These are phyloP conservation scores for Chaetogeoica ovagalla DNA, from an alignment of 2,888 invertebrate genomes.

Conservation along the genomic window DNA sequence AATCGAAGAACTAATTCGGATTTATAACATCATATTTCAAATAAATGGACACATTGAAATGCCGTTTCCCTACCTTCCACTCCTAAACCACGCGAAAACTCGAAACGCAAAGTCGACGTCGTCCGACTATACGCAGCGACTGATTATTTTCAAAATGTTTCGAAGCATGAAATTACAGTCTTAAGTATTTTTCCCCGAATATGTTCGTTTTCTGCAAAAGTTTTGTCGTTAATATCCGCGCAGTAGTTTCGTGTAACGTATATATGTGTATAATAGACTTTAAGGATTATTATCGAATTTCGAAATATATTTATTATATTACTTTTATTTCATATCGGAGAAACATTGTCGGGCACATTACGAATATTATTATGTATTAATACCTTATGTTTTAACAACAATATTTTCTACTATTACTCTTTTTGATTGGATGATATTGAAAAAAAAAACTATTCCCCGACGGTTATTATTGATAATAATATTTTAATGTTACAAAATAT, in stretches of 20 bases:
- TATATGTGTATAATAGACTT: background rate
- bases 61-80: background rate
- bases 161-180: conserved; percentile 43
- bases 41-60: conserved; percentile 40
- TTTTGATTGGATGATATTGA: no score
- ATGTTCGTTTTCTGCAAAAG: conserved; percentile 23
- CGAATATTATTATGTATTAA: no score
- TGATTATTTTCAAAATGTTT: conserved; percentile 43
- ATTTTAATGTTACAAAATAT: no score
- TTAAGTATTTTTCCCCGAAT: conserved; percentile 37
- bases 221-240: conserved; percentile 22
- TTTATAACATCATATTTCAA: conserved; percentile 49
- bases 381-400: no score
- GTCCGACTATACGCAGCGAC: background rate
- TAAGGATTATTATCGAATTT: background rate
- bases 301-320: background rate
- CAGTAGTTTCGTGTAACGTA: conserved; percentile 10
- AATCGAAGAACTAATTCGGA: conserved; percentile 50
- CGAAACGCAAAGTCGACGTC: conserved; percentile 4
- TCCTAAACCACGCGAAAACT: conserved; percentile 3
- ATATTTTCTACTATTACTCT: no score
- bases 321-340: background rate
- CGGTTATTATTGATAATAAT: no score
- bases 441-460: no score
- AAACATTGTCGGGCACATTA: background rate